Evolutionary conservation across 2,797 vertebrate genomes (phyloP).

Genomic region (Champsocephalus gunnari): DNA sequence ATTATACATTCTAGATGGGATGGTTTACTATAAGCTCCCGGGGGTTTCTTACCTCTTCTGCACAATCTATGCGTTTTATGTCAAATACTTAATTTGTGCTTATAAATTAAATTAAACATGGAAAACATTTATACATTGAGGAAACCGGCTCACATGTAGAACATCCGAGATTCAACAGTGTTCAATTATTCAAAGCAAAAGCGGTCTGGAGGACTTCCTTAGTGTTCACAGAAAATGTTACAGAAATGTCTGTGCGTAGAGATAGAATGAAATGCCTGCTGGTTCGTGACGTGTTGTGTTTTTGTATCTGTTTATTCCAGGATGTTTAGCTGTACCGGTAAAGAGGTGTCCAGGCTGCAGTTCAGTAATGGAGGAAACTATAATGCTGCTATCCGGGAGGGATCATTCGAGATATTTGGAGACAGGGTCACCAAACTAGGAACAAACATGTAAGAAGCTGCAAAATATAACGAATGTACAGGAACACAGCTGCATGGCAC

Average conservation of each 20-base stretch:
- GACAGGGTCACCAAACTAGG: constrained; percentile 95
- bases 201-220: not conserved
- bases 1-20: not conserved
- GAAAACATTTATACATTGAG: not conserved
- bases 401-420: constrained; percentile 95
- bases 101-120: not conserved
- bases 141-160: constrained; percentile 11
- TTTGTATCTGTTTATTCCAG: constrained; percentile 73
- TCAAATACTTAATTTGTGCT: not conserved
- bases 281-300: constrained; percentile 5
- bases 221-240: no score
- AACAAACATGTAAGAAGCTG: constrained; percentile 93
- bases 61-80: not conserved
- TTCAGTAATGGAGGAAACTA: constrained; percentile 92
- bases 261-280: not conserved
- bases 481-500: no score
- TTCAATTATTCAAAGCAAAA: constrained; percentile 8
- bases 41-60: not conserved
- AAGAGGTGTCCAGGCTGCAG: constrained; percentile 87
- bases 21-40: not conserved
- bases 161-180: not conserved
- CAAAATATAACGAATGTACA: not conserved
- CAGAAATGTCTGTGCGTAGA: not conserved
- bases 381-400: constrained; percentile 86
- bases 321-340: constrained; percentile 89